Base-by-base conservation (phyloP, 2,113 vertebrate species). In the Tilapia sparmanii region DNA sequence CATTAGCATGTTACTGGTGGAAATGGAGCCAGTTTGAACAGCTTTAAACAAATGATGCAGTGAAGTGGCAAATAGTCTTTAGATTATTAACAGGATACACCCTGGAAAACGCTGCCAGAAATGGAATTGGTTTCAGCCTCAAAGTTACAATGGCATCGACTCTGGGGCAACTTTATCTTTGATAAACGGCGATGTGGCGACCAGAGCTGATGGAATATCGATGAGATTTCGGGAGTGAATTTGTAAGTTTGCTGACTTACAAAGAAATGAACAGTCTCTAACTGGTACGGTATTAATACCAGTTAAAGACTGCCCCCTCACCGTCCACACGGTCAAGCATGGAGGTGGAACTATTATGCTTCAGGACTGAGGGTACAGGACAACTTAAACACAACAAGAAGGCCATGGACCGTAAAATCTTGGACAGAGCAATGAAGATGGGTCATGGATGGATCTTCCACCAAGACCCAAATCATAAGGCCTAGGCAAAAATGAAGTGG, bases 161-260 rank as follows among this genome's bases (percentile, higher is more conserved):
- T 26, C 29, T 26, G 15, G 22, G 8, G 40, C 40, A 3, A 26
- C 5, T 73, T 76, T 47, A 18, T 76, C 68, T 18, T 29, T 26
- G 16, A 45, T 26, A 26, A 45, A 73, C 3, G 4, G 15, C 9
- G 6, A 76, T 3, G 71, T 45, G 68, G 22, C 2, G 1, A 45
- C 68, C 38, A 47, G 68, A 29, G 40, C 16, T 50, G 15, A 7
- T 7, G 71, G 24, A 42, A 45, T 73, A 9, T 45, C 0, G 13
- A 0, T 0, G 40, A 76, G 6, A 47, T 76, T 47, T 47, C 1
- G 1, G 9, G 24, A 76, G 3, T 19, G 16, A 63, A 19, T 33
- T 63, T 33, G 59, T 61, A 31, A 31, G 59, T 63, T 35, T 63
- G 59, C 59, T 35, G 16, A 35, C 59, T 63, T 35, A 63, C 59